A percentile compares a stretch with the other conserved stretches of the same genome.
These are phyloP conservation scores for Chionomys nivalis DNA, from an alignment of 2,113 vertebrate genomes.

Conservation along the genomic window DNA sequence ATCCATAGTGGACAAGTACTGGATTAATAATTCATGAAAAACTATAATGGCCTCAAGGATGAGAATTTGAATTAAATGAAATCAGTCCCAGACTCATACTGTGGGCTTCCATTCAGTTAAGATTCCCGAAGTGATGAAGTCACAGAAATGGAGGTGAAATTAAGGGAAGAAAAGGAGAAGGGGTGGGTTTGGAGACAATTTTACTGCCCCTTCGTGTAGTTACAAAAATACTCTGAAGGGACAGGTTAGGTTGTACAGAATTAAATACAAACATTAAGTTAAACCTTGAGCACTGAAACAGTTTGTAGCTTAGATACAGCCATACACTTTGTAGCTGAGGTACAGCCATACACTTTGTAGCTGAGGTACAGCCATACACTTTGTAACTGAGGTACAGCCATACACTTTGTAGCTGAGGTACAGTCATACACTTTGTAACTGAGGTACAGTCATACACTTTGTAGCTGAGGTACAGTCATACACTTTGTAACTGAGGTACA, in stretches of 20 bases:
- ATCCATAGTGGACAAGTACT: neutral
- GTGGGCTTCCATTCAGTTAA: neutral
- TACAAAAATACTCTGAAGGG: neutral
- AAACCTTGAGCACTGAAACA: neutral
- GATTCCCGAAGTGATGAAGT: neutral
- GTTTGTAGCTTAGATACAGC: neutral
- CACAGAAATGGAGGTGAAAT: neutral
- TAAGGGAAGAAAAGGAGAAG: neutral
- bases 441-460: too few species aligned
- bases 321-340: too few species aligned
- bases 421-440: too few species aligned
- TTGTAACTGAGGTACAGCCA: too few species aligned
- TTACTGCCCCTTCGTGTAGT: too few species aligned
- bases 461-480: too few species aligned
- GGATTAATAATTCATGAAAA: neutral
- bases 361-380: too few species aligned
- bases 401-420: too few species aligned
- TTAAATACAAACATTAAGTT: neutral
- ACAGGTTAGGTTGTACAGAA: neutral
- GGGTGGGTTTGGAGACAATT: neutral
- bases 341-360: too few species aligned
- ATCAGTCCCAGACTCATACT: neutral
- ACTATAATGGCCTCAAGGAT: neutral
- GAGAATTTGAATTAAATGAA: neutral
- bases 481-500: too few species aligned